Evolutionary conservation across 2,888 invertebrate genomes (phyloP), one percentile per base, ranked within the genome.

Genomic region (Rhingia campestris): DNA sequence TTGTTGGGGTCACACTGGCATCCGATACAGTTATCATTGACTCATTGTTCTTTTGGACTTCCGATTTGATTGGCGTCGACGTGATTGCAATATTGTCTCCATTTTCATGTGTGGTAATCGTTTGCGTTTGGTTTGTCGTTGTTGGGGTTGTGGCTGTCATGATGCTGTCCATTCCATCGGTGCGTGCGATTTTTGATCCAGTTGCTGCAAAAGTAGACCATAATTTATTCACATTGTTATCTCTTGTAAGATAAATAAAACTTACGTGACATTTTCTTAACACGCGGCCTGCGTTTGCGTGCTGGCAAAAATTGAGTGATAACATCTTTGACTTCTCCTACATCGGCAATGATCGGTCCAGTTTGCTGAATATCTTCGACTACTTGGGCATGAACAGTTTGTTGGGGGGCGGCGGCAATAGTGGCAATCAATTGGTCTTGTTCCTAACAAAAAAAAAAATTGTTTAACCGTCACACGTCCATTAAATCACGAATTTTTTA

Each of bases 251-350:
- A 5, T 4, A 1, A 6, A 0, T 7, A 4, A 5, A 22, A 89
- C 90, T 88, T 89, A 90, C 91, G 90, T 86, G 90, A 89, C 88
- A 90, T 89, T 88, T 91, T 92, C 86, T 93, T 93, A 81, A 92
- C 92, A 85, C 93, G 92, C 79, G 93, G 93, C 88, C 93, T 93
- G 67, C 92, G 92, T 86, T 93, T 92, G 39, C 93, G 91, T 58
- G 92, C 91, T 37, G 93, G 93, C 74, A 92, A 91, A 87, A 92
- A 92, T 66, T 93, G 91, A 87, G 92, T 93, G 66, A 92, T 92
- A 30, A 90, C 91, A 87, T 91, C 90, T 75, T 86, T 92, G 86
- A 88, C 87, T 47, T 92, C 91, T 73, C 92, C 90, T 6, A 88
- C 87, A 73, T 91, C 90, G 80, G 90, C 87, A 87, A 90, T 91